A percentile compares a stretch with the other conserved stretches of the same genome.
These are phyloP conservation scores for Andricus curvator DNA, from an alignment of 2,888 invertebrate genomes.

Conservation along the genomic window DNA sequence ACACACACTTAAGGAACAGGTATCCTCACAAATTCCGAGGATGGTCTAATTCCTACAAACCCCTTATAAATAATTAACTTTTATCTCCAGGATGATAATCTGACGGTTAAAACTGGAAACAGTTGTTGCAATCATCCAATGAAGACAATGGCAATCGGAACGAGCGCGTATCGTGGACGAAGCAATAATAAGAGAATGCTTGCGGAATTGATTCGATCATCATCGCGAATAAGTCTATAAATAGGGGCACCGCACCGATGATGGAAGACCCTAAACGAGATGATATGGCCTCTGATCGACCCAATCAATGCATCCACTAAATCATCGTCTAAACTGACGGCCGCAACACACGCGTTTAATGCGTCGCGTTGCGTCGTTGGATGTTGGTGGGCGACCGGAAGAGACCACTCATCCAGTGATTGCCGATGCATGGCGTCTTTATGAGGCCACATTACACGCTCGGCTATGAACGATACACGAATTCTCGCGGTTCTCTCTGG, in stretches of 20 bases:
- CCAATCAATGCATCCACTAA: conserved; percentile 78
- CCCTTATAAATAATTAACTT: too few relatives aligned
- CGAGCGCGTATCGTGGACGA: conserved; percentile 58
- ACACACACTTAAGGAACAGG: too few relatives aligned
- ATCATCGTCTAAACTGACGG: conserved; percentile 78
- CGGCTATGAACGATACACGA: conserved; percentile 52
- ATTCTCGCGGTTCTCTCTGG: conserved; percentile 42
- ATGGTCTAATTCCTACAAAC: not conserved
- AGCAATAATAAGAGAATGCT: conserved; percentile 48
- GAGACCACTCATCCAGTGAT: conserved; percentile 77
- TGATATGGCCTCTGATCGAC: conserved; percentile 77
- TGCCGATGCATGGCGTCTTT: conserved; percentile 75
- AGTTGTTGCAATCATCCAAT: not conserved
- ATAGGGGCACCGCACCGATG: conserved; percentile 74
- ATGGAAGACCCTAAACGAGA: conserved; percentile 76
- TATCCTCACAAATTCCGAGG: not conserved
- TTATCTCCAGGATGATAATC: not conserved
- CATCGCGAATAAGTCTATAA: conserved; percentile 70
- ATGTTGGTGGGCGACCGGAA: conserved; percentile 76
- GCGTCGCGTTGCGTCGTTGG: conserved; percentile 54
- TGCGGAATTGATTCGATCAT: conserved; percentile 75
- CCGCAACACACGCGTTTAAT: conserved; percentile 72
- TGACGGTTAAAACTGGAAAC: conserved; percentile 1
- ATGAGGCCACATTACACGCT: conserved; percentile 64
- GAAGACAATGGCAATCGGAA: conserved; percentile 41